Conservation (phyloP, 2,113 vertebrate genomes). For the Urocynchramus pylzowi region DNA sequence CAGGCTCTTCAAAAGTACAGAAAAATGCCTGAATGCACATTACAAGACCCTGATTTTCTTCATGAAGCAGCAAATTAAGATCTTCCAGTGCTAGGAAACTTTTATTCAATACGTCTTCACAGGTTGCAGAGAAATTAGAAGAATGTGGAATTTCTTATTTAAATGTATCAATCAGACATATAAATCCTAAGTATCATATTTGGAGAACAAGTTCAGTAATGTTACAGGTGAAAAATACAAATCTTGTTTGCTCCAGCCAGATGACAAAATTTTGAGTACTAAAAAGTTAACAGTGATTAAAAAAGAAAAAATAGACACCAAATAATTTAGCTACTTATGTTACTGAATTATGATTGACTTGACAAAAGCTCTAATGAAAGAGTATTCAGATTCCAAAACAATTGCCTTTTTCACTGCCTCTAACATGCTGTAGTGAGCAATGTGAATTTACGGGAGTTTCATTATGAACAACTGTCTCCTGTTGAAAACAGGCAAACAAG, state of each 20-base stretch:
- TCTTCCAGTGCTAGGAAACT: not conserved
- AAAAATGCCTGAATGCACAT: not conserved
- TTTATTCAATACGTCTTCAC: not conserved
- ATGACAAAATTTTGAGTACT: not conserved
- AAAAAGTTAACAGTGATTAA: not conserved
- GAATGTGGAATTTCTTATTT: not conserved
- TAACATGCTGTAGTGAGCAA: not conserved
- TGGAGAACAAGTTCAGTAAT: not conserved
- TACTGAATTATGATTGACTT: not conserved
- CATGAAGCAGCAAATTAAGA: not conserved
- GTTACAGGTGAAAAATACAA: not conserved
- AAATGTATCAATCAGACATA: not conserved
- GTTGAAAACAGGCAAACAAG: not conserved
- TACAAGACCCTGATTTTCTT: not conserved
- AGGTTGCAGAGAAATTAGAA: not conserved
- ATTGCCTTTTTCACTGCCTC: not conserved
- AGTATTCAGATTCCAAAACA: not conserved
- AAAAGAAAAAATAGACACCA: not conserved
- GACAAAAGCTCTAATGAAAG: not conserved
- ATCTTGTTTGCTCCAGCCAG: not conserved
- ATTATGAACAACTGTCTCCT: not conserved
- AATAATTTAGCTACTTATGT: not conserved
- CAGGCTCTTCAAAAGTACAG: not conserved
- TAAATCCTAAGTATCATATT: not conserved
- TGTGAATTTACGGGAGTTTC: not conserved